Evolutionary conservation across 2,888 invertebrate genomes (phyloP).

Genomic region (Orthosia gracilis): DNA sequence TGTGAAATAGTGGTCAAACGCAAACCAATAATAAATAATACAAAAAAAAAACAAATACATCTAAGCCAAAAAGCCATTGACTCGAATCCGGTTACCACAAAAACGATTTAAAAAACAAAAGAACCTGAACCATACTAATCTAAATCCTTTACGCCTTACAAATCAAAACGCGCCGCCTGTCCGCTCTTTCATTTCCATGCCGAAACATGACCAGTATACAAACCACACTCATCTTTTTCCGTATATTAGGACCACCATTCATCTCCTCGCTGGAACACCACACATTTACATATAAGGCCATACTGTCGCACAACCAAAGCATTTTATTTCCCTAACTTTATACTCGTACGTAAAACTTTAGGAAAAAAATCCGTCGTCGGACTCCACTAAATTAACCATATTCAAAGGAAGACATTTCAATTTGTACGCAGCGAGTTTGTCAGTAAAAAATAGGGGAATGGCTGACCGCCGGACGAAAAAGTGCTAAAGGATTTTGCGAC

Average conservation of each 20-base stretch:
- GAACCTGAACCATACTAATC: conserved; percentile 3
- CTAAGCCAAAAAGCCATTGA: not conserved
- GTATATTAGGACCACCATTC: conserved; percentile 49
- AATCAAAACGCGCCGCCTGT: conserved; percentile 26
- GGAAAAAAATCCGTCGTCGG: conserved; percentile 71
- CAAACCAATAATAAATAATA: too few species aligned
- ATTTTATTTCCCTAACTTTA: conserved; percentile 70
- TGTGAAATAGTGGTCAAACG: too few species aligned
- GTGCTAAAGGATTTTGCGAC: conserved; percentile 59
- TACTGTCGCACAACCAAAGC: conserved; percentile 30
- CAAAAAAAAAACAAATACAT: not conserved
- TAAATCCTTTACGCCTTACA: conserved; percentile 21
- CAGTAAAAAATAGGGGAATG: conserved; percentile 65
- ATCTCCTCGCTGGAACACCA: conserved; percentile 39
- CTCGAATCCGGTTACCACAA: not conserved
- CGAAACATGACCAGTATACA: conserved; percentile 46
- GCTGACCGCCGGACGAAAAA: conserved; percentile 61
- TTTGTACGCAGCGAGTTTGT: conserved; percentile 68
- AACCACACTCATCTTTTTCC: conserved; percentile 36
- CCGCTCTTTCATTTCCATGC: conserved; percentile 41
- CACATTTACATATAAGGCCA: conserved; percentile 46
- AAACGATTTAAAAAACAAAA: conserved; percentile 7
- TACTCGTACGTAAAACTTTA: conserved; percentile 67
- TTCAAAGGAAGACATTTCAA: conserved; percentile 81
- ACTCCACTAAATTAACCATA: conserved; percentile 81